phyloP scores from a whole-genome alignment of 2,888 invertebrate genomes.

The Drosophila neutralis region DNA sequence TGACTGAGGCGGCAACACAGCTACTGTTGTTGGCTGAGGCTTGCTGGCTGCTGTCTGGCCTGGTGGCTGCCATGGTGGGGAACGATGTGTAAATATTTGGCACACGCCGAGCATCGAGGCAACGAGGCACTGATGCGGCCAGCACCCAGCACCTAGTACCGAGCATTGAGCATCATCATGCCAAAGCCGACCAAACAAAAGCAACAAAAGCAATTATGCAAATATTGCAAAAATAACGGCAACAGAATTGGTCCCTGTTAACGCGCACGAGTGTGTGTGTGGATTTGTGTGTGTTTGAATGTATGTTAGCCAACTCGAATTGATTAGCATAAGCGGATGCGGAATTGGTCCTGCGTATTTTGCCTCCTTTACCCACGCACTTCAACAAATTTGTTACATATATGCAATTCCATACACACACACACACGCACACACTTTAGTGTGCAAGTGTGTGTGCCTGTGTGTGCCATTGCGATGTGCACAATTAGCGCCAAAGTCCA shows the following conservation, averaged over 20 bases:
- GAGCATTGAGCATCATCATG: slow-evolving; percentile 22
- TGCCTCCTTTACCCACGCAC: slow-evolving; percentile 21
- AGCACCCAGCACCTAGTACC: slow-evolving; percentile 22
- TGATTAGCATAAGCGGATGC: slow-evolving; percentile 64
- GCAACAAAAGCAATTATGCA: slow-evolving; percentile 75
- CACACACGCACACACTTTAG: neutral
- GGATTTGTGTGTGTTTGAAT: slow-evolving; percentile 4
- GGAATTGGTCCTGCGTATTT: slow-evolving; percentile 39
- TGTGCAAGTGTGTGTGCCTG: slow-evolving; percentile 9
- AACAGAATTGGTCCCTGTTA: slow-evolving; percentile 45
- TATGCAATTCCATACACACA: slow-evolving; percentile 44
- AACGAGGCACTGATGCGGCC: slow-evolving; percentile 6
- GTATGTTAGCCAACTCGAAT: slow-evolving; percentile 47
- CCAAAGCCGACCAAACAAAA: slow-evolving; percentile 64
- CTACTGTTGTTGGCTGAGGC: neutral
- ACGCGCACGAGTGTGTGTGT: slow-evolving; percentile 18
- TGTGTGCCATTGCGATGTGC: slow-evolving; percentile 41
- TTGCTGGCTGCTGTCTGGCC: neutral
- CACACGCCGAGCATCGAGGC: slow-evolving; percentile 31
- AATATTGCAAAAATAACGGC: slow-evolving; percentile 72
- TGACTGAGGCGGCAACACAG: slow-evolving; percentile 15
- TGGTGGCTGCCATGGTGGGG: neutral
- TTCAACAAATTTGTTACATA: slow-evolving; percentile 29
- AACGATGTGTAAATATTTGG: slow-evolving; percentile 63
- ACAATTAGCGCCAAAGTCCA: slow-evolving; percentile 72